A percentile compares a stretch with the other conserved stretches of the same genome.
phyloP scores from a whole-genome alignment of 2,888 invertebrate genomes.

The Tyria jacobaeae region DNA sequence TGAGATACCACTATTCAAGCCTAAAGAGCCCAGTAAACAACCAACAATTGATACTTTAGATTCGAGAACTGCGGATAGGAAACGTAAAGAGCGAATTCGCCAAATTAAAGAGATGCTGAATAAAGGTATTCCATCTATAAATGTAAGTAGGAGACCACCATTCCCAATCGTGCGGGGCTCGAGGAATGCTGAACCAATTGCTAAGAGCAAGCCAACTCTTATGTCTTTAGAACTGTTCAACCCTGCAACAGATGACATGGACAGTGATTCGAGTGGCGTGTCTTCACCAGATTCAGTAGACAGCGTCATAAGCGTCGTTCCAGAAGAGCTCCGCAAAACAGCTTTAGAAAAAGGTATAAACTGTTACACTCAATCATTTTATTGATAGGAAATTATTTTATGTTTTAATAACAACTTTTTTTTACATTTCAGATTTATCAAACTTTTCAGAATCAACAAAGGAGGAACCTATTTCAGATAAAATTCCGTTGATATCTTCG shows the following conservation, averaged over 20 bases:
- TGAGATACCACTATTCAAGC: constrained; percentile 87
- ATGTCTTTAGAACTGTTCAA: constrained; percentile 94
- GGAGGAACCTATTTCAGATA: constrained; percentile 60
- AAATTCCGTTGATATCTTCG: constrained; percentile 62
- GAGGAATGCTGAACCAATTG: constrained; percentile 87
- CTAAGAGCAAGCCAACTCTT: constrained; percentile 90
- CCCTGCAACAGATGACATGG: constrained; percentile 96
- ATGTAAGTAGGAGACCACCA: constrained; percentile 78
- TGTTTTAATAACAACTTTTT: too few relatives aligned
- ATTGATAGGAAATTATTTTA: too few relatives aligned
- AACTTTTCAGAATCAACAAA: constrained; percentile 60
- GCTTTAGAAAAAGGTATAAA: constrained; percentile 79
- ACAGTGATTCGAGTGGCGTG: constrained; percentile 95
- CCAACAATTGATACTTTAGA: constrained; percentile 75
- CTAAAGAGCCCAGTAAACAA: constrained; percentile 69
- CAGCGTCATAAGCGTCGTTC: constrained; percentile 93
- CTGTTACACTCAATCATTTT: too few relatives aligned
- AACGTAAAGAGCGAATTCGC: constrained; percentile 88
- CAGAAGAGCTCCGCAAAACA: constrained; percentile 85
- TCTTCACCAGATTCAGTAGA: constrained; percentile 95
- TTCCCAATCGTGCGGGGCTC: constrained; percentile 91
- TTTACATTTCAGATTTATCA: constrained; percentile 64
- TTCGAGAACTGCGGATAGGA: constrained; percentile 81
- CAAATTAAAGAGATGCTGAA: constrained; percentile 90
- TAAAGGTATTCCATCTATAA: constrained; percentile 89